phyloP scores from a whole-genome alignment of 2,113 vertebrate species.

The Casuarius casuarius region DNA sequence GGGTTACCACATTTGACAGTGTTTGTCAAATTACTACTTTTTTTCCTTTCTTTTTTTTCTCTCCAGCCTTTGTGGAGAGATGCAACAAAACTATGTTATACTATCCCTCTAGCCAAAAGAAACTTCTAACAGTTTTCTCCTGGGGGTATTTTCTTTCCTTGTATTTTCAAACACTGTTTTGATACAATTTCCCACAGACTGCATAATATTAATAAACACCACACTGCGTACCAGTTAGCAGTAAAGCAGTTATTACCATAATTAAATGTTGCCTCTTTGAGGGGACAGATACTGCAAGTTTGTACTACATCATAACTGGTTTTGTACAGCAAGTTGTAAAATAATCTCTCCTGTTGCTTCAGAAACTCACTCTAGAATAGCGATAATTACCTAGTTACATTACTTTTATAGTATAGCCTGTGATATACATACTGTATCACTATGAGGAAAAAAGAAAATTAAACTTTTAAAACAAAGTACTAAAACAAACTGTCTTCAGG shows the following conservation, averaged over 20 bases:
- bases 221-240: slow-evolving; percentile 68
- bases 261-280: slow-evolving; percentile 75
- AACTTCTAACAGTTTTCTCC: slow-evolving; percentile 15
- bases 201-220: slow-evolving; percentile 62
- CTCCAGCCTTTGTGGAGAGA: background rate
- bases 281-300: slow-evolving; percentile 62
- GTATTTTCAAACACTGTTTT: slow-evolving; percentile 45
- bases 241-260: slow-evolving; percentile 66
- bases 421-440: background rate
- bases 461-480: background rate
- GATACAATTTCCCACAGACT: slow-evolving; percentile 50
- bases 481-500: background rate
- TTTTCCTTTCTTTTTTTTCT: background rate
- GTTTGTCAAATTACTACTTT: slow-evolving; percentile 37
- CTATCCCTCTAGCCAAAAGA: background rate
- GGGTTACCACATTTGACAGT: slow-evolving; percentile 39
- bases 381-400: slow-evolving; percentile 9
- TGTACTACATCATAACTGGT: slow-evolving; percentile 59
- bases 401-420: background rate
- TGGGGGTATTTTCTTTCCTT: slow-evolving; percentile 26
- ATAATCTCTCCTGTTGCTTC: slow-evolving; percentile 73
- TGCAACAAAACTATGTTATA: background rate
- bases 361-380: slow-evolving; percentile 52
- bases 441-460: background rate
- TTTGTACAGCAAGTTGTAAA: slow-evolving; percentile 71